A percentile compares a stretch with the other conserved stretches of the same genome.
These are phyloP conservation scores for Cephus sareptanus DNA, from an alignment of 2,888 invertebrate genomes.

Conservation along the genomic window DNA sequence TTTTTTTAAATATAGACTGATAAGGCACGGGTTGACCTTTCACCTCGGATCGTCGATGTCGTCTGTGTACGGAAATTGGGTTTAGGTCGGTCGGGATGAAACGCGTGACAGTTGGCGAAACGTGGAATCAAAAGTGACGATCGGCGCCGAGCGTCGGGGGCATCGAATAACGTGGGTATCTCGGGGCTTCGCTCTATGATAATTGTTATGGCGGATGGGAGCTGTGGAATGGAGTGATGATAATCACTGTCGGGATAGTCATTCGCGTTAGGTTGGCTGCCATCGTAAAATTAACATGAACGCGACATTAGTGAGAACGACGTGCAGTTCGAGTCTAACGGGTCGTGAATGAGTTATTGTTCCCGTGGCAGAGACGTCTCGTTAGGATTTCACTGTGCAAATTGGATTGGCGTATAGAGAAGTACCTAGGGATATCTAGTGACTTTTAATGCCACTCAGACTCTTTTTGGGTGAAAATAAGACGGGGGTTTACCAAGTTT, in stretches of 20 bases:
- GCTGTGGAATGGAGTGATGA: constrained; percentile 21
- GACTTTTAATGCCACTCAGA: not conserved
- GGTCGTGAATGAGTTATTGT: constrained; percentile 41
- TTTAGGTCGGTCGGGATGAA: not conserved
- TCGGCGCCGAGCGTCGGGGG: not conserved
- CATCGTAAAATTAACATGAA: constrained; percentile 42
- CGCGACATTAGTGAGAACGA: constrained; percentile 25
- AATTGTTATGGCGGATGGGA: not conserved
- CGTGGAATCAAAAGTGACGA: not conserved
- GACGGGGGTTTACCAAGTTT: not conserved
- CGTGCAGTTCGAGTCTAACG: constrained; percentile 46
- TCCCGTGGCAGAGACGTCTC: constrained; percentile 13
- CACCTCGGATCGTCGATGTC: not conserved
- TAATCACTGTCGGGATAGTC: constrained; percentile 38
- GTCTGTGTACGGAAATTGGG: not conserved
- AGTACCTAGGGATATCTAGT: not conserved
- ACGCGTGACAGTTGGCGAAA: not conserved
- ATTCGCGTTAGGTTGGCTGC: constrained; percentile 27
- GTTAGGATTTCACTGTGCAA: not conserved
- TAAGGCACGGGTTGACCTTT: not conserved
- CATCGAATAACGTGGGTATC: constrained; percentile 6
- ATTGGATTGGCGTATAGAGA: not conserved
- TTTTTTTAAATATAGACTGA: not conserved
- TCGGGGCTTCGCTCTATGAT: not conserved
- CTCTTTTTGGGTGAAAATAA: not conserved